phyloP scores from a whole-genome alignment of 1,140 invertebrate species.

The Drosophila sproati region DNA sequence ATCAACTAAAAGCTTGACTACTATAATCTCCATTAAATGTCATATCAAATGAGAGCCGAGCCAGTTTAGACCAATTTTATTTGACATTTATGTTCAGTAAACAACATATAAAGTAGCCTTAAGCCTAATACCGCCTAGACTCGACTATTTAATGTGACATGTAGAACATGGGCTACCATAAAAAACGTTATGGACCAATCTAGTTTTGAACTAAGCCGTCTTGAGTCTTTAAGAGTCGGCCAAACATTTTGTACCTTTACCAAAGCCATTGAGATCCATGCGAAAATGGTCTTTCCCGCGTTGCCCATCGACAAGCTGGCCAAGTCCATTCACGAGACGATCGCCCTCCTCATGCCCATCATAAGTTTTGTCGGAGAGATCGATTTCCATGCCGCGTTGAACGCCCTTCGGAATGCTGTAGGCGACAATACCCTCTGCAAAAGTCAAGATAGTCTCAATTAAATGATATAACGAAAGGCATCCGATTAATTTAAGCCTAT shows the following conservation, averaged over 20 bases:
- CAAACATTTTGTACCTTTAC: slow-evolving; percentile 87
- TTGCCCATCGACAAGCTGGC: slow-evolving; percentile 95
- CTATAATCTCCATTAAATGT: slow-evolving; percentile 18
- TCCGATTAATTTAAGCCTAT: slow-evolving; percentile 33
- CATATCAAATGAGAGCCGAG: slow-evolving; percentile 18
- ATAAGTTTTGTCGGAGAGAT: slow-evolving; percentile 96
- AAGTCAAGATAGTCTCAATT: not conserved
- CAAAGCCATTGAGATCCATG: slow-evolving; percentile 88
- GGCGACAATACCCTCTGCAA: slow-evolving; percentile 91
- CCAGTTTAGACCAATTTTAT: slow-evolving; percentile 39
- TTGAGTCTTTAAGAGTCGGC: slow-evolving; percentile 6
- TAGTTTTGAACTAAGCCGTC: slow-evolving; percentile 21
- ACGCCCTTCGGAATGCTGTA: slow-evolving; percentile 94
- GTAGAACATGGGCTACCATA: slow-evolving; percentile 20
- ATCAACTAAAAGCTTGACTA: not conserved
- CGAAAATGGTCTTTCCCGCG: slow-evolving; percentile 93
- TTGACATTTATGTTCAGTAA: slow-evolving; percentile 40
- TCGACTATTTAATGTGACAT: slow-evolving; percentile 38
- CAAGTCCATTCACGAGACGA: slow-evolving; percentile 91
- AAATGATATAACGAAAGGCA: slow-evolving; percentile 36
- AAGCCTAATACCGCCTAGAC: slow-evolving; percentile 5
- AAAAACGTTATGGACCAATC: slow-evolving; percentile 6
- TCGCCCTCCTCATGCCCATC: slow-evolving; percentile 93
- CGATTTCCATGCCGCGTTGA: slow-evolving; percentile 92
- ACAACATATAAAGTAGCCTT: slow-evolving; percentile 11